Conservation (phyloP, 2,113 vertebrate genomes). For the Junco hyemalis region DNA sequence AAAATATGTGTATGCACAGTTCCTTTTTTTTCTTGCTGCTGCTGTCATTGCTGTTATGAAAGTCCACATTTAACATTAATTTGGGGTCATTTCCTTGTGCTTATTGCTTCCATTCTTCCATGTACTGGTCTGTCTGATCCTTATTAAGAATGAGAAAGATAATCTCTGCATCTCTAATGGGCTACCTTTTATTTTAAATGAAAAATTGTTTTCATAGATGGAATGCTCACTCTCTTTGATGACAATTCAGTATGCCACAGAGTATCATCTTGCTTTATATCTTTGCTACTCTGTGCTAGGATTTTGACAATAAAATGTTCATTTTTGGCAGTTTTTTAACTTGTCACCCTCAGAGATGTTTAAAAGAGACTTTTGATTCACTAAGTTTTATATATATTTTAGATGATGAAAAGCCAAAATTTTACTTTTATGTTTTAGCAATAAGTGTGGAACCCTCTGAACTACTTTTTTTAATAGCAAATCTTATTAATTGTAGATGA, state of each 20-base stretch:
- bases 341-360: slow-evolving; percentile 49
- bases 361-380: slow-evolving; percentile 71
- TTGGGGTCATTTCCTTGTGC: background rate
- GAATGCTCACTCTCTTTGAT: background rate
- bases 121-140: background rate
- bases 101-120: background rate
- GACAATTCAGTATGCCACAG: background rate
- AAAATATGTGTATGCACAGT: background rate
- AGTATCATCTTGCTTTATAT: background rate
- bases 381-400: slow-evolving; percentile 47
- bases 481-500: slow-evolving; percentile 77
- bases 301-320: slow-evolving; percentile 40
- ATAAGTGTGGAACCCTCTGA: slow-evolving; percentile 60
- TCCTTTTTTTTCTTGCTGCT: background rate
- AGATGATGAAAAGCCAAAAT: slow-evolving; percentile 73
- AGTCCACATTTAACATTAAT: background rate
- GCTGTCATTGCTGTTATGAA: background rate
- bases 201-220: slow-evolving; percentile 1
- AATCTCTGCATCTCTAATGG: background rate
- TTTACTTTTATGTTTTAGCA: slow-evolving; percentile 74
- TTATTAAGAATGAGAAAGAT: background rate
- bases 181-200: background rate
- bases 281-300: background rate
- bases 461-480: slow-evolving; percentile 43
- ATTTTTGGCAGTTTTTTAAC: slow-evolving; percentile 43